Base-by-base conservation (phyloP, 2,797 vertebrate genomes). In the Triplophysa bombifrons region DNA sequence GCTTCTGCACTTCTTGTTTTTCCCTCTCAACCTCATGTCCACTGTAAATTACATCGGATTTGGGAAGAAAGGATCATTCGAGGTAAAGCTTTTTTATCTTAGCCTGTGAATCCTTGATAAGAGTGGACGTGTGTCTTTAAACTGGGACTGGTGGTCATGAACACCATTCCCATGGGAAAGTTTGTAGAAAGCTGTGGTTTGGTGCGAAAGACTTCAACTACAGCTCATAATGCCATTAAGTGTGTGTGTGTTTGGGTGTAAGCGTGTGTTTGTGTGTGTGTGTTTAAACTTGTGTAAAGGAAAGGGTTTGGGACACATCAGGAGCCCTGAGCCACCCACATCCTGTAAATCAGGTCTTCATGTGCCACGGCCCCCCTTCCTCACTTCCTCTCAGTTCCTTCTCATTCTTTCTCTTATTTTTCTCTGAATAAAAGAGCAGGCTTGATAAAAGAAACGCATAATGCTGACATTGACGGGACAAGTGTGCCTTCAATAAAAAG, bases 131-230 rank as follows among this genome's bases (percentile, higher is more conserved):
- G 0, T 81, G 86, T 92, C 83, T 85, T 81, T 76, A 90, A 84
- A 14, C 34, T 55, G 60, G 17, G 72, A 72, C 69, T 4, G 22
- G 20, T 72, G 10, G 71, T 83, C 88, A 85, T 87, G 86, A 87
- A 84, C 78, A 82, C 83, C 67, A 86, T 92, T 93, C 90, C 88
- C 91, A 92, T 92, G 91, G 91, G 91, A 93, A 92, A 91, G 82
- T 70, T 83, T 76, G 68, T 84, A 85, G 34, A 78, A 78, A 77
- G 74, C 68, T 69, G 60, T 48, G 87, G 82, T 88, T 85, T 89
- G 89, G 56, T 38, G 79, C 65, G 86, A 78, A 46, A 53, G 80
- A 82, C 85, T 89, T 88, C 84, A 87, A 87, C 86, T 80, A 74
- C 84, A 84, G 81, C 82, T 90, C 83, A 88, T 90, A 87, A 91